Conservation (phyloP, 2,113 vertebrate genomes). For the Acanthochromis polyacanthus region DNA sequence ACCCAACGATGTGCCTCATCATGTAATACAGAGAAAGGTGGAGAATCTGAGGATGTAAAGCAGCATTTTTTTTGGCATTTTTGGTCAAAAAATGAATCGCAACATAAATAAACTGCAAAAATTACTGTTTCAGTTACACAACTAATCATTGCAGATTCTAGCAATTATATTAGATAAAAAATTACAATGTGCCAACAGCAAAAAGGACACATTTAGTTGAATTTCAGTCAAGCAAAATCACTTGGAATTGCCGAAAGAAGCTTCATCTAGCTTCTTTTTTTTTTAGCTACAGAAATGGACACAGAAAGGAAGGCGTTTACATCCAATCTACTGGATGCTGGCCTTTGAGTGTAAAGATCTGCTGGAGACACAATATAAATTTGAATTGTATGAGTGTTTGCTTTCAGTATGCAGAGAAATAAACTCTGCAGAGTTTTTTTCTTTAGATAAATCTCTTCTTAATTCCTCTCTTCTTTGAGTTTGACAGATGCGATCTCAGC, state of each 20-base stretch:
- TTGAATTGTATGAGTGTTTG: slow-evolving; percentile 36
- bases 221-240: no score
- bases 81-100: no score
- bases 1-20: no score
- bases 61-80: no score
- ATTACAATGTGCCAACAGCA: not conserved
- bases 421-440: slow-evolving; percentile 38
- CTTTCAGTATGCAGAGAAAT: slow-evolving; percentile 21
- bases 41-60: no score
- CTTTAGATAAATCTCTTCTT: slow-evolving; percentile 14
- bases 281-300: slow-evolving; percentile 9
- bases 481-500: slow-evolving; percentile 61
- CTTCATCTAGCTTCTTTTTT: no score
- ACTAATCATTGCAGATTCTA: no score
- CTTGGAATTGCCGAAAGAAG: no score
- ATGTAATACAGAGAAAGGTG: no score
- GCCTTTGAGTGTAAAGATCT: not conserved
- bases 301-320: not conserved
- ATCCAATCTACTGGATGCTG: not conserved
- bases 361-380: slow-evolving; percentile 13
- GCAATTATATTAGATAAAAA: not conserved
- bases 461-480: slow-evolving; percentile 38
- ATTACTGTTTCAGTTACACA: no score
- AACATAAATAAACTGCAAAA: no score
- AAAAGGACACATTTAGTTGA: no score